These are phyloP conservation scores for Peromyscus melanophrys DNA, from an alignment of 2,797 vertebrate genomes.

Conservation along the genomic window DNA sequence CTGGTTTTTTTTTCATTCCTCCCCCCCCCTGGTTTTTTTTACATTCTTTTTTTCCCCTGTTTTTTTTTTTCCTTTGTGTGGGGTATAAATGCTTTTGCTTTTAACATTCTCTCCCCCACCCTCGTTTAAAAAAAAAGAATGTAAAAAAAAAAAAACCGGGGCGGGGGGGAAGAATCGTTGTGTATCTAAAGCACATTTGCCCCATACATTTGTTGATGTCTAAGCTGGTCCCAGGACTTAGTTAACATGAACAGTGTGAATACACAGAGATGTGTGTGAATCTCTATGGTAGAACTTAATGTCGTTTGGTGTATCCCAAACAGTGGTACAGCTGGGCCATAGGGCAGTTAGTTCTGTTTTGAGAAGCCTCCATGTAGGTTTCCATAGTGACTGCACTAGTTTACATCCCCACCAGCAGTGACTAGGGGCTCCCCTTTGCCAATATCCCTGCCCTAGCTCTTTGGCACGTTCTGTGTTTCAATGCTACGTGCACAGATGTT, in stretches of 20 bases:
- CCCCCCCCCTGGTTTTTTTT: no score
- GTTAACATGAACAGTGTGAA: background rate
- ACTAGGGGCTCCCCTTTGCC: background rate
- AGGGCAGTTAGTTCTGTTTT: background rate
- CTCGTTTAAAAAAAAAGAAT: no score
- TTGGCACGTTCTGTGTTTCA: background rate
- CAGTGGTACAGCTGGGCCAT: background rate
- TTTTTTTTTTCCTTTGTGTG: no score
- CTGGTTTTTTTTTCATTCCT: no score
- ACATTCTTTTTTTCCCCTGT: no score
- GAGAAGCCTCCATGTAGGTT: background rate
- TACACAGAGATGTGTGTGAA: fast-evolving
- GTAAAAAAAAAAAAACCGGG: no score
- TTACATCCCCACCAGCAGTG: background rate
- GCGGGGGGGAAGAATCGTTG: no score
- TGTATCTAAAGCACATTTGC: background rate
- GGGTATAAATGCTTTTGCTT: no score
- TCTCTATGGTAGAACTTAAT: background rate
- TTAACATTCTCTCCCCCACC: no score
- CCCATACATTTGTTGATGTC: background rate
- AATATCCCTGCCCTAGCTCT: background rate
- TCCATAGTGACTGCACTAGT: background rate
- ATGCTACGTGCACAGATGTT: background rate
- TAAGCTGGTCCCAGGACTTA: background rate
- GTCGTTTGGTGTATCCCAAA: background rate